Percentiles rank a stretch among this genome's conserved stretches.
Evolutionary conservation across 2,888 invertebrate genomes (phyloP).

Genomic region (Stenchaetothrips biformis): DNA sequence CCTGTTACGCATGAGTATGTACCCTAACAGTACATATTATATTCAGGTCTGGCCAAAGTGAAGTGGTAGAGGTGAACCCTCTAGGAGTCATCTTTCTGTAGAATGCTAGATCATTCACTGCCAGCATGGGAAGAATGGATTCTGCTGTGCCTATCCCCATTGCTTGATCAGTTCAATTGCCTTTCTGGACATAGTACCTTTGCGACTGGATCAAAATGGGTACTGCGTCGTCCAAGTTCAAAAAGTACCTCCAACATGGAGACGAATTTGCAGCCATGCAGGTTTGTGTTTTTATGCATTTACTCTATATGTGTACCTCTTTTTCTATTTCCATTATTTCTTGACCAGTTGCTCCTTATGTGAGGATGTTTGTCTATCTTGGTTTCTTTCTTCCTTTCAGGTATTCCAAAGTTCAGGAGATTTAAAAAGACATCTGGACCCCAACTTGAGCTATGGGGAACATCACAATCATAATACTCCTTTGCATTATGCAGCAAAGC

Average conservation of each 20-base stretch:
- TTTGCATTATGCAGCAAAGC: conserved; percentile 60
- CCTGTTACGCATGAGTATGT: neutral
- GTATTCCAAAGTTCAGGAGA: conserved; percentile 59
- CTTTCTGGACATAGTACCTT: neutral
- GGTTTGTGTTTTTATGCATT: conserved; percentile 39
- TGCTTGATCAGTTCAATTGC: no score
- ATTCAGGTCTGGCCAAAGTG: neutral
- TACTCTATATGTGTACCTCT: neutral
- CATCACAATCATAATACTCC: conserved; percentile 62
- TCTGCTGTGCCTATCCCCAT: no score
- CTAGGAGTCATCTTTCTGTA: no score
- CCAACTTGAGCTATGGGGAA: conserved; percentile 62
- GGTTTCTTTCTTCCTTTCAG: conserved; percentile 47
- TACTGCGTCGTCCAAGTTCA: conserved; percentile 62
- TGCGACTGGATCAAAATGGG: conserved; percentile 51
- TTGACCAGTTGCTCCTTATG: neutral
- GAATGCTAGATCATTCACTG: no score
- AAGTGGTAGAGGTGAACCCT: no score
- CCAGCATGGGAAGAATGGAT: no score
- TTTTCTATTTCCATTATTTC: neutral
- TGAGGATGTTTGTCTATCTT: conserved; percentile 25
- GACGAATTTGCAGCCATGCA: conserved; percentile 67
- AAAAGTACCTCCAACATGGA: conserved; percentile 63
- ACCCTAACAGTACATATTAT: neutral
- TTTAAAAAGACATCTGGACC: conserved; percentile 59